Evolutionary conservation across 2,113 vertebrate species (phyloP).

Genomic region (Puma concolor): DNA sequence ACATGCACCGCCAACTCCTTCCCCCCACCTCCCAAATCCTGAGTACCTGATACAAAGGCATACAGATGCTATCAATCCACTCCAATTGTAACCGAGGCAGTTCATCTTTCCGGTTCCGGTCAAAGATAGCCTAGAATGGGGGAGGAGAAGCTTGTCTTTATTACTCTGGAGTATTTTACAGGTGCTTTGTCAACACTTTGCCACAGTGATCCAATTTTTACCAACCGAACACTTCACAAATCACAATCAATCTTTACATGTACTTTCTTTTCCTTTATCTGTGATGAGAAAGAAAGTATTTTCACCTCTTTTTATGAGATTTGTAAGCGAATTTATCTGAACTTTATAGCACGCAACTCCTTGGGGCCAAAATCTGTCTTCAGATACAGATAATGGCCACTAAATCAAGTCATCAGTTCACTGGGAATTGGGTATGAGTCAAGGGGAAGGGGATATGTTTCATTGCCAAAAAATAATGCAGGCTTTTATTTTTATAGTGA

Average conservation of each 20-base stretch:
- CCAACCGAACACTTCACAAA: slow-evolving; percentile 76
- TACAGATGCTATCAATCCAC: slow-evolving; percentile 98
- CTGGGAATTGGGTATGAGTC: slow-evolving; percentile 61
- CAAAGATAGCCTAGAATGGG: slow-evolving; percentile 96
- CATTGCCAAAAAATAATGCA: slow-evolving; percentile 38
- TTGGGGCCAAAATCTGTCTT: slow-evolving; percentile 72
- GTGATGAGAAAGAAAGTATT: slow-evolving; percentile 76
- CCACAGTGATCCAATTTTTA: slow-evolving; percentile 73
- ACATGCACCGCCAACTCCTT: slow-evolving; percentile 32
- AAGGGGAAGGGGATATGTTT: not conserved
- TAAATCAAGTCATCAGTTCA: slow-evolving; percentile 62
- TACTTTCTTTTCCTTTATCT: slow-evolving; percentile 70
- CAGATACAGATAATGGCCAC: slow-evolving; percentile 48
- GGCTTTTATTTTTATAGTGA: slow-evolving; percentile 45
- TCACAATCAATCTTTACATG: slow-evolving; percentile 68
- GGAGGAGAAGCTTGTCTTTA: slow-evolving; percentile 68
- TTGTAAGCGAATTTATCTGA: slow-evolving; percentile 78
- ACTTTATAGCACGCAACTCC: slow-evolving; percentile 71
- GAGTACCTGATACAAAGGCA: slow-evolving; percentile 96
- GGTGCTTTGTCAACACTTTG: slow-evolving; percentile 66
- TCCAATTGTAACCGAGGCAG: slow-evolving; percentile 96
- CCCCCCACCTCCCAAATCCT: slow-evolving; percentile 53
- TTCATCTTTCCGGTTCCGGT: slow-evolving; percentile 99
- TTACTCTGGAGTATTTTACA: slow-evolving; percentile 72
- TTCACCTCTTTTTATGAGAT: slow-evolving; percentile 76